phyloP scores from a whole-genome alignment of 2,113 vertebrate species.

The Phyllostomus hastatus region DNA sequence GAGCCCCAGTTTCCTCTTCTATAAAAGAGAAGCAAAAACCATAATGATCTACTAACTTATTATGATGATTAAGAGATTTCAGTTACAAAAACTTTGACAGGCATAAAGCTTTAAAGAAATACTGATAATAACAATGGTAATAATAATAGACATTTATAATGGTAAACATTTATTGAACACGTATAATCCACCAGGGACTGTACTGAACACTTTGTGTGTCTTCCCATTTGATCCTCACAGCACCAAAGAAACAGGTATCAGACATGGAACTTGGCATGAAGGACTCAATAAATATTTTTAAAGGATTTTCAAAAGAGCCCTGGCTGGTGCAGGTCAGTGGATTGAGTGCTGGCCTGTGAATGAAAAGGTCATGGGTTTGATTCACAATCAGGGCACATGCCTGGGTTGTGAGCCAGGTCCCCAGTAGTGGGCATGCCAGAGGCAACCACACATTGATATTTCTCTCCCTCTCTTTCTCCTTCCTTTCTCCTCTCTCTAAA shows the following conservation, averaged over 20 bases:
- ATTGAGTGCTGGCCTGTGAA: too few relatives aligned
- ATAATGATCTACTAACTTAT: neutral
- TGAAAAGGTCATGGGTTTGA: too few relatives aligned
- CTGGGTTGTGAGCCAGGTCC: too few relatives aligned
- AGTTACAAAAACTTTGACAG: conserved; percentile 7
- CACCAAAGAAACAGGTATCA: neutral
- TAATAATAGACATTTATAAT: neutral
- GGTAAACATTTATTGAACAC: neutral
- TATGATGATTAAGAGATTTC: neutral
- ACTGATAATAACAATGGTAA: neutral
- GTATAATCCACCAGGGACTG: neutral
- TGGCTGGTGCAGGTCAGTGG: too few relatives aligned
- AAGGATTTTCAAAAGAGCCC: neutral
- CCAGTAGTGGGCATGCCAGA: too few relatives aligned
- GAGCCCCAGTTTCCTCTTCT: neutral
- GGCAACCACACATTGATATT: too few relatives aligned
- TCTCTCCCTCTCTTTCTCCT: too few relatives aligned
- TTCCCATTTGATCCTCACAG: neutral
- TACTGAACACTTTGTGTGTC: neutral
- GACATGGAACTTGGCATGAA: neutral
- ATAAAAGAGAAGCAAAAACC: neutral
- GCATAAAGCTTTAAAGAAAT: neutral
- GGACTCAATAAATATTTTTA: neutral
- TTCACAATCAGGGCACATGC: too few relatives aligned
- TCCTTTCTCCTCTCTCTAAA: too few relatives aligned